Conservation (phyloP, 2,888 invertebrate genomes). For the Peribatodes rhomboidaria region DNA sequence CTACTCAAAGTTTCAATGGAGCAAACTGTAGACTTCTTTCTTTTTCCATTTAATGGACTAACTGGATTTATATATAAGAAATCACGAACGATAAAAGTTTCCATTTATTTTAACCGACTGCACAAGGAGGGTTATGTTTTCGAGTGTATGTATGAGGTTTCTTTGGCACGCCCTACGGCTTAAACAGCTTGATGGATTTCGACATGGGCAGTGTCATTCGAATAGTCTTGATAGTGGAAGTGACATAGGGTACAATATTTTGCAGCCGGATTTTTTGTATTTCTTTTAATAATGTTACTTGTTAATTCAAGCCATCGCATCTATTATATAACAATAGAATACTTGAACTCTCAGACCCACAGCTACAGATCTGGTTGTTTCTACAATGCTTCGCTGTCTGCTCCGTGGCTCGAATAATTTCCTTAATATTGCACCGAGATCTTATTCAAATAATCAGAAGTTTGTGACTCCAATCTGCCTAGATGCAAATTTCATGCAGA, state of each 20-base stretch:
- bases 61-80: background rate
- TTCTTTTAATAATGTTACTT: no score
- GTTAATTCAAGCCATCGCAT: slow-evolving; percentile 14
- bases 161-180: no score
- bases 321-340: slow-evolving; percentile 29
- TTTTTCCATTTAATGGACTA: no score
- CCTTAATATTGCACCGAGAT: slow-evolving; percentile 72
- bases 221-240: no score
- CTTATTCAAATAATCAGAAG: slow-evolving; percentile 80
- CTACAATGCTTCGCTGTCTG: slow-evolving; percentile 52
- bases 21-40: no score
- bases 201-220: no score
- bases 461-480: slow-evolving; percentile 73
- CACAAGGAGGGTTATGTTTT: no score
- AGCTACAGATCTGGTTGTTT: slow-evolving; percentile 35
- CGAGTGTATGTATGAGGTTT: no score
- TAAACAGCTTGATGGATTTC: no score
- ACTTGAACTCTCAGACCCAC: slow-evolving; percentile 21
- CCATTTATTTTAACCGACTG: slow-evolving; percentile 30
- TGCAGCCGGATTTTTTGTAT: no score
- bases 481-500: slow-evolving; percentile 78
- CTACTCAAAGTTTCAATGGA: no score
- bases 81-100: slow-evolving; percentile 26
- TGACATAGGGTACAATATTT: no score
- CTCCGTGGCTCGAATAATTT: slow-evolving; percentile 69